Percentiles rank a stretch among this genome's conserved stretches.
Conservation (phyloP, 2,113 vertebrate species). For the Climacteris rufus region DNA sequence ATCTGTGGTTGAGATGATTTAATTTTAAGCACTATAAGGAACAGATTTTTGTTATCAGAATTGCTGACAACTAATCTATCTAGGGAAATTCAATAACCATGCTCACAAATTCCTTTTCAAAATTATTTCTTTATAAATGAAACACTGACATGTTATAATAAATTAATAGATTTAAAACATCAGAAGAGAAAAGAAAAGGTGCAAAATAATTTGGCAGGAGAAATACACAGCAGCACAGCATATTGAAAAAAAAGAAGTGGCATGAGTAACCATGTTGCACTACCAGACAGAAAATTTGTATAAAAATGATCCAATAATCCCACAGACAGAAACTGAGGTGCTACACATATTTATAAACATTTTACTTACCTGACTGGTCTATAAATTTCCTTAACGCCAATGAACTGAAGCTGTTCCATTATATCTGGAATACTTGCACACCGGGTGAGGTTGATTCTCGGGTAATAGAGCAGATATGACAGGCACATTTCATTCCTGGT, state of each 20-base stretch:
- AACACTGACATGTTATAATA: neutral
- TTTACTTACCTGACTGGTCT: slow-evolving; percentile 79
- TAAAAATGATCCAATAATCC: neutral
- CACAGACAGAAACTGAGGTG: neutral
- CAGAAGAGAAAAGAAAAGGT: neutral
- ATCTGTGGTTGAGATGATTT: neutral
- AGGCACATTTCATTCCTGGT: slow-evolving; percentile 90
- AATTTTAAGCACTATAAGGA: neutral
- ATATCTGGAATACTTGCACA: slow-evolving; percentile 89
- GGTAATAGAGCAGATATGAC: slow-evolving; percentile 86
- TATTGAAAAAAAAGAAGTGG: neutral
- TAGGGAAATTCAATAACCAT: neutral
- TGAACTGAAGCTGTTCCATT: slow-evolving; percentile 84
- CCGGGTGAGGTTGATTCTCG: slow-evolving; percentile 83
- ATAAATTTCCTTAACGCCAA: slow-evolving; percentile 87
- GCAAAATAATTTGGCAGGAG: neutral
- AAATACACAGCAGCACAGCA: neutral
- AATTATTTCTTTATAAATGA: neutral
- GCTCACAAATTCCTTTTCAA: neutral
- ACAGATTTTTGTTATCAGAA: neutral
- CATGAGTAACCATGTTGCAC: neutral
- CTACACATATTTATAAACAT: neutral
- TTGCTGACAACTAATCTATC: neutral
- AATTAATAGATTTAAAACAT: neutral
- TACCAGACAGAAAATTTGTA: neutral